A percentile compares a stretch with the other conserved stretches of the same genome.
phyloP scores from a whole-genome alignment of 53 echinoderm and acorn worm species.

The Actinopyga echinites region DNA sequence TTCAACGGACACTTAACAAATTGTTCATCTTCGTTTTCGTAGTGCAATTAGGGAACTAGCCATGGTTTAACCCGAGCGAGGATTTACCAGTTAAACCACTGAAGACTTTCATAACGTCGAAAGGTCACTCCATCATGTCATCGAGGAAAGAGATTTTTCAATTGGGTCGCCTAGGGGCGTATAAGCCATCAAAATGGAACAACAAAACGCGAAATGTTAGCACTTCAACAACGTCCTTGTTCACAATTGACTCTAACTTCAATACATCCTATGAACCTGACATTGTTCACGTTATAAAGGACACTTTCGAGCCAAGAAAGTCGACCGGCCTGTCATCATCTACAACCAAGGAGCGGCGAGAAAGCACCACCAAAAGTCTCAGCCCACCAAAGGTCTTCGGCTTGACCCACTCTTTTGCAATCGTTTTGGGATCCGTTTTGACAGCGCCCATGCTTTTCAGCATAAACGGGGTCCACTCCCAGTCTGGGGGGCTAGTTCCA shows the following conservation, averaged over 20 bases:
- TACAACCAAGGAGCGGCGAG: neutral
- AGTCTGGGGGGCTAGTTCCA: slow-evolving; percentile 54
- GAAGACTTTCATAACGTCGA: no score
- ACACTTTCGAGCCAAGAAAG: no score
- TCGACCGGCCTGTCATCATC: neutral
- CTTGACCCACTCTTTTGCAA: slow-evolving; percentile 28
- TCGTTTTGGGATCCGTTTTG: slow-evolving; percentile 48
- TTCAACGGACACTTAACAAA: no score
- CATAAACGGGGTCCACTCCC: slow-evolving; percentile 28
- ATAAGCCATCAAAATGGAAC: neutral
- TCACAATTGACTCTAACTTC: neutral
- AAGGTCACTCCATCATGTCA: no score
- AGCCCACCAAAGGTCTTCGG: slow-evolving; percentile 42
- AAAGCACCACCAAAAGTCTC: neutral
- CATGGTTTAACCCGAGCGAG: no score
- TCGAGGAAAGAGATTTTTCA: no score
- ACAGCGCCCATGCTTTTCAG: slow-evolving; percentile 44
- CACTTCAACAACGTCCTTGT: neutral
- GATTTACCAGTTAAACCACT: no score
- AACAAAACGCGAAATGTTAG: slow-evolving; percentile 1
- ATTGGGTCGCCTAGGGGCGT: no score
- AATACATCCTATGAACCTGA: no score
- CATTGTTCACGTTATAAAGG: no score
- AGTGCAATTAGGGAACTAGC: no score
- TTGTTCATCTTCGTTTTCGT: no score